phyloP scores from a whole-genome alignment of 2,797 vertebrate species.

The Acanthis flammea region DNA sequence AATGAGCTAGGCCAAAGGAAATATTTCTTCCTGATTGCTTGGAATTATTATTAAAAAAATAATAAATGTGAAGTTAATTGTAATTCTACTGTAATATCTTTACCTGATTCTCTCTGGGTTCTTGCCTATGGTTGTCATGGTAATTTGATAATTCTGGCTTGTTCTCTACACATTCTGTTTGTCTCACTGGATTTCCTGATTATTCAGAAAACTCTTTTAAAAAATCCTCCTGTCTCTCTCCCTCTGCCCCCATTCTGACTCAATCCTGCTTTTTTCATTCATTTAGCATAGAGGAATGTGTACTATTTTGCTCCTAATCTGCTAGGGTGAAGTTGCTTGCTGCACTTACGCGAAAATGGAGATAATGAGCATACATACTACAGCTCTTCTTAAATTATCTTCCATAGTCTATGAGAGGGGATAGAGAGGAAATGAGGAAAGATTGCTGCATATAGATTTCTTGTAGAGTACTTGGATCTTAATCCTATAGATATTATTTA shows the following conservation, averaged over 20 bases:
- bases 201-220: slow-evolving; percentile 72
- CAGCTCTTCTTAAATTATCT: slow-evolving; percentile 11
- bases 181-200: slow-evolving; percentile 76
- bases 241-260: not conserved
- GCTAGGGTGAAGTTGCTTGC: slow-evolving; percentile 33
- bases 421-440: not conserved
- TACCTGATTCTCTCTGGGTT: slow-evolving; percentile 77
- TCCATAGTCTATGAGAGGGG: not conserved
- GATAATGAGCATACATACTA: slow-evolving; percentile 4
- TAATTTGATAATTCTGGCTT: slow-evolving; percentile 75
- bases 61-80: slow-evolving; percentile 36
- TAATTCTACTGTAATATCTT: slow-evolving; percentile 65
- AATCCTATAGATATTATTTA: slow-evolving; percentile 59
- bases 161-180: slow-evolving; percentile 62
- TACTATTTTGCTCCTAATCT: slow-evolving; percentile 34
- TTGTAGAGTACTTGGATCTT: slow-evolving; percentile 19
- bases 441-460: slow-evolving; percentile 5
- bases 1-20: slow-evolving; percentile 10
- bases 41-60: not conserved
- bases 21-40: slow-evolving; percentile 32
- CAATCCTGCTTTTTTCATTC: slow-evolving; percentile 43
- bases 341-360: slow-evolving; percentile 48
- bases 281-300: slow-evolving; percentile 1
- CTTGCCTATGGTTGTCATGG: slow-evolving; percentile 78
- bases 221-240: not conserved